A percentile compares a stretch with the other conserved stretches of the same genome.
Conservation (phyloP, 2,113 vertebrate species). For the Pycnonotus jocosus region DNA sequence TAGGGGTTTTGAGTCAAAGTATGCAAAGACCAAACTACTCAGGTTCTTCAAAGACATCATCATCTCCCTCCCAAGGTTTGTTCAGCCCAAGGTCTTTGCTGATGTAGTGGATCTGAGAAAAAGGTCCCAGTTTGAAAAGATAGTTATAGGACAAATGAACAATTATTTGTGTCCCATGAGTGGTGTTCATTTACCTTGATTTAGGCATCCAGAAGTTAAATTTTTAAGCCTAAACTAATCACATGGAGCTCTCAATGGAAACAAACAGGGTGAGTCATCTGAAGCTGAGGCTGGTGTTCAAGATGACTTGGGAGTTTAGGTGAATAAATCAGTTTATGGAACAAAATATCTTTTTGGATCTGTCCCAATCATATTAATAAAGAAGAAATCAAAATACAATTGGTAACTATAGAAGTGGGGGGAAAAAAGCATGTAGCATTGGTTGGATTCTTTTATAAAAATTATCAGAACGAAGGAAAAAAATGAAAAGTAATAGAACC, state of each 20-base stretch:
- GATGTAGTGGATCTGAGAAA: background rate
- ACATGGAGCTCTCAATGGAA: background rate
- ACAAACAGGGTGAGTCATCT: background rate
- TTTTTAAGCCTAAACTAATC: background rate
- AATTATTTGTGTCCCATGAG: background rate
- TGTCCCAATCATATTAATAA: background rate
- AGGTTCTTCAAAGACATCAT: background rate
- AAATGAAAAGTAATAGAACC: background rate
- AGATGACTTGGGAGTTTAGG: background rate
- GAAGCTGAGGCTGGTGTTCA: background rate
- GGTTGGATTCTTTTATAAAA: background rate
- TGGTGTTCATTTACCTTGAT: background rate
- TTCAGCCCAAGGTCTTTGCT: background rate
- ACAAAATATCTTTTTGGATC: background rate
- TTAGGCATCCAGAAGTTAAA: background rate
- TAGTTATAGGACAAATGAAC: rapidly evolving
- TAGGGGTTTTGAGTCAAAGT: background rate
- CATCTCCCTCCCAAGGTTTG: background rate
- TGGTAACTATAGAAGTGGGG: background rate
- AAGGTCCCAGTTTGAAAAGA: background rate
- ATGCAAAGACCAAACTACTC: background rate
- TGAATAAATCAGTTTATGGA: background rate
- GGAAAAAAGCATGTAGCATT: rapidly evolving
- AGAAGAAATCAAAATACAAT: background rate
- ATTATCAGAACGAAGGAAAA: background rate